These are phyloP conservation scores for Monochamus alternatus DNA, from an alignment of 2,888 invertebrate species.

Conservation along the genomic window DNA sequence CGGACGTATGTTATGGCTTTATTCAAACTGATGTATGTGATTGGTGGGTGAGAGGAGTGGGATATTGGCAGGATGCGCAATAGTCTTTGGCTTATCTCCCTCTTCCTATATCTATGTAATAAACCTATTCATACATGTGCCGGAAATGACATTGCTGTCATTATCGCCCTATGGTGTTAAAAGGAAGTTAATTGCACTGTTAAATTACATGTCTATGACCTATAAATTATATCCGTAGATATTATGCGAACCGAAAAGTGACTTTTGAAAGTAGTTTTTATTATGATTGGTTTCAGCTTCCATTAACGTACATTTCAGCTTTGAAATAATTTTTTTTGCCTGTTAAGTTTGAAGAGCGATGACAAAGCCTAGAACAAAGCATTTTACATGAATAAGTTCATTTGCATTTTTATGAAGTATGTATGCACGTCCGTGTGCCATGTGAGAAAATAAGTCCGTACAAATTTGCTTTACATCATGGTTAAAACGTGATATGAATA, in stretches of 20 bases:
- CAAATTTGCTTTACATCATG: background rate
- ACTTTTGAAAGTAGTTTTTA: too few species aligned
- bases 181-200: background rate
- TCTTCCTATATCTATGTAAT: background rate
- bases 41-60: too few species aligned
- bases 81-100: too few species aligned
- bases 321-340: too few species aligned
- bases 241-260: background rate
- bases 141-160: background rate
- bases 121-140: background rate
- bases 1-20: too few species aligned
- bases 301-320: too few species aligned
- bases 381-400: too few species aligned
- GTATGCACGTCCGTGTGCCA: background rate
- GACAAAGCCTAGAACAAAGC: too few species aligned
- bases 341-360: too few species aligned
- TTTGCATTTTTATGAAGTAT: background rate
- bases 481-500: background rate
- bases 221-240: background rate
- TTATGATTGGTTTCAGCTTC: too few species aligned
- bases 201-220: background rate
- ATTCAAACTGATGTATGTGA: too few species aligned
- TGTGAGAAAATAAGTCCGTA: background rate
- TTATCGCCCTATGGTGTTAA: background rate
- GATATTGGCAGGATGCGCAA: too few species aligned